Evolutionary conservation across 1,140 invertebrate species (phyloP).

Genomic region (Tetramorium parvispinum): DNA sequence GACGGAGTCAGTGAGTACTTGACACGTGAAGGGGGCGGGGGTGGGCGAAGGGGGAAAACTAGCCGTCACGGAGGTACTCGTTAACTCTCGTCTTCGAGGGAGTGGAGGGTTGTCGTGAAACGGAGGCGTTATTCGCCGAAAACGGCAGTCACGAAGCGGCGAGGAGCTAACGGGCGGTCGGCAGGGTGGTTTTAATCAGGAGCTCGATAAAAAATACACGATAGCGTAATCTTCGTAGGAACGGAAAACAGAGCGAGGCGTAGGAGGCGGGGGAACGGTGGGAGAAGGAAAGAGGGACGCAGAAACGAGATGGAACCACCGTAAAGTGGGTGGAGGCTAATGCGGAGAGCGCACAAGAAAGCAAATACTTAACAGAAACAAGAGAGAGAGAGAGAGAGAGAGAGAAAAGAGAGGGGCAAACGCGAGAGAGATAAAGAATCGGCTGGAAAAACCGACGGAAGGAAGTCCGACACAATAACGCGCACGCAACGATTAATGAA

Average conservation of each 20-base stretch:
- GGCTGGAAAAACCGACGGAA: not conserved
- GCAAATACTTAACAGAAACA: constrained; percentile 71
- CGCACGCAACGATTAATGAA: constrained; percentile 74
- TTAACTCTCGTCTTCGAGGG: constrained; percentile 66
- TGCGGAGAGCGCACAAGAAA: constrained; percentile 67
- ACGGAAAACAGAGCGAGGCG: constrained; percentile 70
- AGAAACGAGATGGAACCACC: constrained; percentile 69
- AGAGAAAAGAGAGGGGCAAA: not conserved
- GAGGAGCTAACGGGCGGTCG: constrained; percentile 23
- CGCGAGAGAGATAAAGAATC: no score
- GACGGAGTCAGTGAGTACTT: constrained; percentile 58
- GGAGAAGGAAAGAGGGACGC: constrained; percentile 29
- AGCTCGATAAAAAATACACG: constrained; percentile 77
- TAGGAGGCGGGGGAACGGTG: not conserved
- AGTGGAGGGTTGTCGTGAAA: constrained; percentile 57
- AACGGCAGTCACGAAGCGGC: constrained; percentile 40
- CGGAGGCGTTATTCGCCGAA: constrained; percentile 71
- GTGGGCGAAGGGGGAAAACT: not conserved
- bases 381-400: constrained; percentile 34
- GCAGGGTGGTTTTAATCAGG: constrained; percentile 74
- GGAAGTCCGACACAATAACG: constrained; percentile 25
- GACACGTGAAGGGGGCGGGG: constrained; percentile 54
- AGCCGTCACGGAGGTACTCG: constrained; percentile 70
- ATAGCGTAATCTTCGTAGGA: constrained; percentile 76
- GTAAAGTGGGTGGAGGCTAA: constrained; percentile 64